Evolutionary conservation across 2,888 invertebrate species (phyloP), one percentile per base, ranked within the genome.

Genomic region (Chironomus riparius): DNA sequence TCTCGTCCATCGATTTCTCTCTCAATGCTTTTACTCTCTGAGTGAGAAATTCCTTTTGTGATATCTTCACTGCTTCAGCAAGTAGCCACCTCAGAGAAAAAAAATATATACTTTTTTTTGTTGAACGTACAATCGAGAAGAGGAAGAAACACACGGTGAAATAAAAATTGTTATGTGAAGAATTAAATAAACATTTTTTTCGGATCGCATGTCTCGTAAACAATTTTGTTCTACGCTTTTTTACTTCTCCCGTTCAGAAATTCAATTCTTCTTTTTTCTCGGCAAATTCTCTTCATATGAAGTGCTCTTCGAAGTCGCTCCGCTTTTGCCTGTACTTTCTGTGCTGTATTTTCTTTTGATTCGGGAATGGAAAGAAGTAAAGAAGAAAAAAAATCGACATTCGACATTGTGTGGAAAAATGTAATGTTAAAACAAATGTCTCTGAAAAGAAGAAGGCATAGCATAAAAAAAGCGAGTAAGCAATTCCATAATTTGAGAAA

Each of bases 171-270:
- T n/a, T 70, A 50, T 70, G 50, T 70, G 70, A 48, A 56, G 70
- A 70, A 24, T 70, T 70, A 50, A 70, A 70, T 70, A 70, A 70
- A 70, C 50, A 70, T 70, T 70, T 70, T 70, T 56, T 70, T 70
- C 70, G 50, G 70, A 50, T 70, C 50, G 70, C 70, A 70, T 70
- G 70, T 70, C 70, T 70, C 70, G 50, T 70, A 70, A 70, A 70
- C 70, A 70, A 70, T 70, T 50, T 56, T 70, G 28, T 68, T 68
- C 56, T 56, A 56, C 56, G 56, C 56, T n/a, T 15, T 38, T 38
- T 38, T 56, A 18, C 56, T 56, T 56, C 56, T 56, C 56, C 15
- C 18, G 38, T 38, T 38, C 38, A 38, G 56, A 56, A 56, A 56
- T 56, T 56, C 56, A 18, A 3, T 56, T 56, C 56, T 18, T 38